These are phyloP conservation scores for Zaprionus ornatus DNA, from an alignment of 1,140 invertebrate species.

Conservation along the genomic window DNA sequence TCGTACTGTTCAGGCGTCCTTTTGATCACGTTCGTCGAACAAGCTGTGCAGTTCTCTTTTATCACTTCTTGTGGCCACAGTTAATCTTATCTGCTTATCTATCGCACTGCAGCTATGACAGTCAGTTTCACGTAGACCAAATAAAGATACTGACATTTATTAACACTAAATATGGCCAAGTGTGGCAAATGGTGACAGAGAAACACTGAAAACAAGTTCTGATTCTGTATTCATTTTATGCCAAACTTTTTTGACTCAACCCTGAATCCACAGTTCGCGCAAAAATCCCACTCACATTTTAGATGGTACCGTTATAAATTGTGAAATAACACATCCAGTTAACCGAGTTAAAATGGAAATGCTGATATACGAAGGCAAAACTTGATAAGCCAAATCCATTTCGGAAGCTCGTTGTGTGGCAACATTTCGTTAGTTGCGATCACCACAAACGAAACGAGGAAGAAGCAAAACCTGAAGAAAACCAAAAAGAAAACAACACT, in stretches of 20 bases:
- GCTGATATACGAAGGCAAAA: not conserved
- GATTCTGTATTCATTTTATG: not conserved
- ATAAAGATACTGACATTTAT: slow-evolving; percentile 30
- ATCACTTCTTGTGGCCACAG: slow-evolving; percentile 37
- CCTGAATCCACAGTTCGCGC: not conserved
- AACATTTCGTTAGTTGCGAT: slow-evolving; percentile 22
- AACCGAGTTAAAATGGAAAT: slow-evolving; percentile 13
- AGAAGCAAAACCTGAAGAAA: slow-evolving; percentile 38
- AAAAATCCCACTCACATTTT: slow-evolving; percentile 6
- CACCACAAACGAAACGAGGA: slow-evolving; percentile 33
- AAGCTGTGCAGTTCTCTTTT: slow-evolving; percentile 53
- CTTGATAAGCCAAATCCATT: slow-evolving; percentile 22
- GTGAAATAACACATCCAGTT: slow-evolving; percentile 9
- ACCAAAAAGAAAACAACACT: slow-evolving; percentile 24
- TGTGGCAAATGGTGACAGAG: not conserved
- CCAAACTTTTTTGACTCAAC: slow-evolving; percentile 14
- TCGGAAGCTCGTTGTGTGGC: slow-evolving; percentile 25
- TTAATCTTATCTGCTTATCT: slow-evolving; percentile 66
- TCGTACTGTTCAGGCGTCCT: not conserved
- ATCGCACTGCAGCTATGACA: slow-evolving; percentile 24
- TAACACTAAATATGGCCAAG: not conserved
- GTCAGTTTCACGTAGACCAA: not conserved
- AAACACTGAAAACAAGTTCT: not conserved
- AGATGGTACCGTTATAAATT: slow-evolving; percentile 8
- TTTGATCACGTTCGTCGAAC: slow-evolving; percentile 20